Evolutionary conservation across 2,797 vertebrate genomes (phyloP).

Genomic region (Pagetopsis macropterus): DNA sequence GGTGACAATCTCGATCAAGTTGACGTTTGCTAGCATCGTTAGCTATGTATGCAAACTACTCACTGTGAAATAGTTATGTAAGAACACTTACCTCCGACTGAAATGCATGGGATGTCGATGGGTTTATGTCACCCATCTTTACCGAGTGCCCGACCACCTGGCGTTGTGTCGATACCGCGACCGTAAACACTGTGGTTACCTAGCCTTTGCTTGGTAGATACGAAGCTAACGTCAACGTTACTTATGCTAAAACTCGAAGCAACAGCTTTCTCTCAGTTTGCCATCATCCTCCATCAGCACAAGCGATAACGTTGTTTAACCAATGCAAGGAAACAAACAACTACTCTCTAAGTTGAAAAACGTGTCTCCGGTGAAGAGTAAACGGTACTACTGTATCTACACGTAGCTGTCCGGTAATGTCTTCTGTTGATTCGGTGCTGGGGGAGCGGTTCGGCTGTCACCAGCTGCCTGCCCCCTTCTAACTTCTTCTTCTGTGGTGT

Average conservation of each 20-base stretch:
- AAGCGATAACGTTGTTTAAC: neutral
- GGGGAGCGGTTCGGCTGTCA: constrained; percentile 68
- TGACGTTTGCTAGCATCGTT: constrained; percentile 54
- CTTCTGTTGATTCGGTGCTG: constrained; percentile 42
- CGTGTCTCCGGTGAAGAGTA: neutral
- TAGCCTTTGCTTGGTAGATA: constrained; percentile 42
- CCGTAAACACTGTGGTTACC: constrained; percentile 55
- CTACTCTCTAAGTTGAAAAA: constrained; percentile 17
- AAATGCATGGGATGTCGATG: constrained; percentile 75
- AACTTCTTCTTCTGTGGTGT: neutral
- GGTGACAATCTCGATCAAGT: constrained; percentile 51
- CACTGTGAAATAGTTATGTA: constrained; percentile 24
- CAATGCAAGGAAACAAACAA: neutral
- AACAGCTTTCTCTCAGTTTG: constrained; percentile 62
- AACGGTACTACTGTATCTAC: constrained; percentile 1
- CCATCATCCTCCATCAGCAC: constrained; percentile 14
- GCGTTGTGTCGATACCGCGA: constrained; percentile 33
- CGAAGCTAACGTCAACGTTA: constrained; percentile 39
- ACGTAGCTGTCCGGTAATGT: constrained; percentile 34
- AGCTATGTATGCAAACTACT: constrained; percentile 26
- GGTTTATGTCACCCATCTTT: constrained; percentile 79
- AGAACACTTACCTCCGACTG: constrained; percentile 76
- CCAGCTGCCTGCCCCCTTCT: constrained; percentile 46
- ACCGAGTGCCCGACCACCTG: constrained; percentile 37
- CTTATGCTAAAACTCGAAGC: constrained; percentile 55